Evolutionary conservation across 2,888 invertebrate species (phyloP).

Genomic region (Tricholauxania praeusta): DNA sequence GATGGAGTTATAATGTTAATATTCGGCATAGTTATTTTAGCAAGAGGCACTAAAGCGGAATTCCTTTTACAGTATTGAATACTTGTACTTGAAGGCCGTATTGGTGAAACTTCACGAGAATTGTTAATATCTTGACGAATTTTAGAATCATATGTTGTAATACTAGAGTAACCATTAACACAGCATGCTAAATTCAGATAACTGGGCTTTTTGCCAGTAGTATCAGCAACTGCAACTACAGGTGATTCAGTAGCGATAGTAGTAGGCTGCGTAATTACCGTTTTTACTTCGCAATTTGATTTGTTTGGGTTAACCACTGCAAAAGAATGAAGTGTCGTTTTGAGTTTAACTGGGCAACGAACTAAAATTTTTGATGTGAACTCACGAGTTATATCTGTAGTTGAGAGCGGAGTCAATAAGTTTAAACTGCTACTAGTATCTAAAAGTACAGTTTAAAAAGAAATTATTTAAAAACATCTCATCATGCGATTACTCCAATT

Average conservation of each 20-base stretch:
- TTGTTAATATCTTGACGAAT: constrained; percentile 79
- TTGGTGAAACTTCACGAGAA: constrained; percentile 80
- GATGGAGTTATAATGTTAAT: constrained; percentile 27
- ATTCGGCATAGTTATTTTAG: constrained; percentile 54
- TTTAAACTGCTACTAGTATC: constrained; percentile 75
- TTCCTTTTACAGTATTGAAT: constrained; percentile 69
- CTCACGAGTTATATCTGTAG: constrained; percentile 71
- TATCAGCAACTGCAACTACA: constrained; percentile 8
- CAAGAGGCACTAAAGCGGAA: constrained; percentile 72
- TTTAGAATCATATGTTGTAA: constrained; percentile 88
- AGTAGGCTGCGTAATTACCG: constrained; percentile 58
- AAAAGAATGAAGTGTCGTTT: constrained; percentile 56
- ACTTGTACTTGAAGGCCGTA: constrained; percentile 71
- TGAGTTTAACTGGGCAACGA: constrained; percentile 62
- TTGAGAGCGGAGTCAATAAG: constrained; percentile 74
- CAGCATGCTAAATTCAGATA: constrained; percentile 91
- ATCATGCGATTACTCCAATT: too few relatives aligned
- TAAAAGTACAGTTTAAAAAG: constrained; percentile 46
- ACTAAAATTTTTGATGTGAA: constrained; percentile 74
- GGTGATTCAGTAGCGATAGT: constrained; percentile 26
- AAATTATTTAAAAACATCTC: not conserved
- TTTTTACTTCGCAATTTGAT: constrained; percentile 61
- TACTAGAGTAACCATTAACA: constrained; percentile 89
- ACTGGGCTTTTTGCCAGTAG: constrained; percentile 80
- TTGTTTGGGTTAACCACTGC: constrained; percentile 56